Conservation (phyloP, 2,797 vertebrate species). For the Vultur gryphus region DNA sequence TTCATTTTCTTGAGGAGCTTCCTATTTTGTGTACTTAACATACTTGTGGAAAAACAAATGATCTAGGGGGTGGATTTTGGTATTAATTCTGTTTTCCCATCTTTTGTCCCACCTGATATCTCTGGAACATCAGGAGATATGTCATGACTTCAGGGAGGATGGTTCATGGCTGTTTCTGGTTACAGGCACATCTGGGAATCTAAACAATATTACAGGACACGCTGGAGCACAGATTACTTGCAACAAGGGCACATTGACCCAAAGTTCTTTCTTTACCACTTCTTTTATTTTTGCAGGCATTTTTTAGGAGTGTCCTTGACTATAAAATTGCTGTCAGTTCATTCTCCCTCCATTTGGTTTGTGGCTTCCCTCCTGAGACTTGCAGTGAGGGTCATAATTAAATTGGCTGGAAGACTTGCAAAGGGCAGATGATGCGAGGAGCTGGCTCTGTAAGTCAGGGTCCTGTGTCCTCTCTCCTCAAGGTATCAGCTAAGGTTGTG, state of each 20-base stretch:
- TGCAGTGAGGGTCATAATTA: background rate
- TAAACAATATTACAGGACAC: background rate
- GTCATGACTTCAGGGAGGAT: background rate
- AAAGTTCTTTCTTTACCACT: background rate
- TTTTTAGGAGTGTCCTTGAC: background rate
- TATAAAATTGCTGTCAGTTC: background rate
- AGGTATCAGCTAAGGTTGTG: background rate
- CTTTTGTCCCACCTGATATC: background rate
- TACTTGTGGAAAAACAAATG: background rate
- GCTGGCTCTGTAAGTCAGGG: background rate
- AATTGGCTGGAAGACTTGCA: background rate
- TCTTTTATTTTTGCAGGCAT: background rate
- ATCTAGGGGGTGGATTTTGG: background rate
- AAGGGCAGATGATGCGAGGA: background rate
- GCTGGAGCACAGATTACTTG: background rate
- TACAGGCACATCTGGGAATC: background rate
- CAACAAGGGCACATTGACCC: background rate
- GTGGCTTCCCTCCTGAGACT: background rate
- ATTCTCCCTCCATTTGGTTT: background rate
- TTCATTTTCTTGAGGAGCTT: background rate
- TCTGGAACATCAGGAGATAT: constrained; percentile 3
- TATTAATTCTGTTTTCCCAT: background rate
- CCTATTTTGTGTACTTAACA: background rate
- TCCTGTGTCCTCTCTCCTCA: background rate
- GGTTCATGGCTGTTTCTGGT: background rate